phyloP scores from a whole-genome alignment of 2,797 vertebrate species.

The Darevskia mixta region DNA sequence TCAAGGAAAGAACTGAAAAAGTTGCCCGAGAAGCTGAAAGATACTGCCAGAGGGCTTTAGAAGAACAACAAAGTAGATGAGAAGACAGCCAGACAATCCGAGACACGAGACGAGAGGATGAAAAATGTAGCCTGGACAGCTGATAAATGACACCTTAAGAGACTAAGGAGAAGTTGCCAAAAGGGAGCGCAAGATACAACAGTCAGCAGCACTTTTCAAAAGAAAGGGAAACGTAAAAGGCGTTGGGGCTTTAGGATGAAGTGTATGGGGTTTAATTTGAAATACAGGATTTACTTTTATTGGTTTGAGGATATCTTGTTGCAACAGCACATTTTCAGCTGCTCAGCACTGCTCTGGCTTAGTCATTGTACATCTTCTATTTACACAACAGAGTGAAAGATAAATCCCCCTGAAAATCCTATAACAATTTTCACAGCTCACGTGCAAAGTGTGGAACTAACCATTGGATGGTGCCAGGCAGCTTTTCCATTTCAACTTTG shows the following conservation, averaged over 20 bases:
- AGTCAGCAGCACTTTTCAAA: not conserved
- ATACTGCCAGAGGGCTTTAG: slow-evolving; percentile 34
- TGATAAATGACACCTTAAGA: slow-evolving; percentile 37
- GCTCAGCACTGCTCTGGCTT: slow-evolving; percentile 1
- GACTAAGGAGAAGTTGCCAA: slow-evolving; percentile 25
- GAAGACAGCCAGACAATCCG: slow-evolving; percentile 56
- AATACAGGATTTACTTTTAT: slow-evolving; percentile 12
- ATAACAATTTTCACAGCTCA: slow-evolving; percentile 28
- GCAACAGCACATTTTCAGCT: slow-evolving; percentile 23
- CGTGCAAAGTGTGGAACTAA: slow-evolving; percentile 13
- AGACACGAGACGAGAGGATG: slow-evolving; percentile 51
- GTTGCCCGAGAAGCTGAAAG: slow-evolving; percentile 14
- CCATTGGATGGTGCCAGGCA: slow-evolving; percentile 14
- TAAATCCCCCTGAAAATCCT: slow-evolving; percentile 2
- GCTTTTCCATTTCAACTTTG: slow-evolving; percentile 21
- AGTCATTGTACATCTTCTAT: slow-evolving; percentile 21
- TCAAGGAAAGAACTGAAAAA: slow-evolving; percentile 13
- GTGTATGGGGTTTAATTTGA: slow-evolving; percentile 21
- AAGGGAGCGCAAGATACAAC: slow-evolving; percentile 12
- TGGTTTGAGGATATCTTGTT: slow-evolving; percentile 10
- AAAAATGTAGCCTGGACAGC: slow-evolving; percentile 35
- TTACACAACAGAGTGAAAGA: slow-evolving; percentile 14
- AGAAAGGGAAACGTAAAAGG: slow-evolving; percentile 3
- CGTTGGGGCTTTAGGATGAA: not conserved
- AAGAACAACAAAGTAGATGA: slow-evolving; percentile 30